Base-by-base conservation (phyloP, 2,888 invertebrate genomes). In the Aspidiotus rigidus region DNA sequence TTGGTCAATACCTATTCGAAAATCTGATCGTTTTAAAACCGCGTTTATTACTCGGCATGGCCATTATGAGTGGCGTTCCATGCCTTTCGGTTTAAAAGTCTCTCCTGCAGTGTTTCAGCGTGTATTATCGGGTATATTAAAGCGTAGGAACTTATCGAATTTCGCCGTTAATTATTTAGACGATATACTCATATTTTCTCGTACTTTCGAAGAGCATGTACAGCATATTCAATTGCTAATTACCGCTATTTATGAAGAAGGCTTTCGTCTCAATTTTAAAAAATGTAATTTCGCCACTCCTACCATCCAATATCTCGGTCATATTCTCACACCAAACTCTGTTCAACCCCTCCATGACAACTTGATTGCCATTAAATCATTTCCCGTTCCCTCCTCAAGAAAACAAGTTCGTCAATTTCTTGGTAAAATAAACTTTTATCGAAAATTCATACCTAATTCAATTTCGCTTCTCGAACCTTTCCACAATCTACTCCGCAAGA, bases 1-100 rank as follows among this genome's bases (percentile, higher is more conserved):
- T 72, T 77, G 77, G 76, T 76, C 76, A 8, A 69, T 69, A 11
- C 62, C 62, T n/a, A 11, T 62, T 11, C 28, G 69, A n/a, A 40
- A 10, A 15, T 49, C 59, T 49, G 69, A 69, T 10, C 11, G 67
- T 7, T 49, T 11, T 40, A 69, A 69, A 64, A 64, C 69, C 11
- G 69, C 69, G 6, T 69, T 69, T 42, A 42, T 69, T 11, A 69
- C 69, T 10, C 69, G 61, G 28, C 13, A 61, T 9, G 69, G 69
- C 11, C 69, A 69, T 42, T 62, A 62, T 15, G n/a, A 62, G 13
- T 62, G 62, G 62, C 41, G 42, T 9, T 28, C 13, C 2, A 41
- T 69, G 40, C 61, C 69, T 44, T 70, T 70, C 56, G 70, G 70
- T n/a, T 44, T 70, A 2, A 70, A 64, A 57, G 59, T 42, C 9